Evolutionary conservation across 2,888 invertebrate species (phyloP).

Genomic region (Eumacrocentrus americanus): DNA sequence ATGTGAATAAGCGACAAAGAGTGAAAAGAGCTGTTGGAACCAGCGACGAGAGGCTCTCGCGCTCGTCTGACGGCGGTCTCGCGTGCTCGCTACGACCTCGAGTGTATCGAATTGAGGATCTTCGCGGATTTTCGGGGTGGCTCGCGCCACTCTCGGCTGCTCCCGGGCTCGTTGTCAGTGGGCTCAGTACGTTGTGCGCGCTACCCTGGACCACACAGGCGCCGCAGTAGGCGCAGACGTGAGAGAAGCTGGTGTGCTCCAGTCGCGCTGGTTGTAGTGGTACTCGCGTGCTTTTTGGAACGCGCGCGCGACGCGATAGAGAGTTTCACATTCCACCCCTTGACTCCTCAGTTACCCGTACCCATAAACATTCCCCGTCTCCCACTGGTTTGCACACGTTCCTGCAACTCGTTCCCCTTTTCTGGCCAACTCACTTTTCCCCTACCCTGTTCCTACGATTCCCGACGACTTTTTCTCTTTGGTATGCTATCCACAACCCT

Average conservation of each 20-base stretch:
- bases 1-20: not conserved
- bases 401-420: slow-evolving; percentile 24
- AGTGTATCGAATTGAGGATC: slow-evolving; percentile 56
- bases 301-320: slow-evolving; percentile 18
- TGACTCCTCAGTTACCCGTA: not conserved
- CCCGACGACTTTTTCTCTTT: slow-evolving; percentile 31
- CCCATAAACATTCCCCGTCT: slow-evolving; percentile 14
- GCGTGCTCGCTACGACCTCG: slow-evolving; percentile 46
- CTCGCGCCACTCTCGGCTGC: slow-evolving; percentile 43
- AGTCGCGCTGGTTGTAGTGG: slow-evolving; percentile 15
- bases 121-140: slow-evolving; percentile 55
- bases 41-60: slow-evolving; percentile 12
- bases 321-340: slow-evolving; percentile 4
- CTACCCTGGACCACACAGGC: slow-evolving; percentile 55
- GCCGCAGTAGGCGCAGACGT: slow-evolving; percentile 34
- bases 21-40: not conserved
- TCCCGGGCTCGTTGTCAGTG: slow-evolving; percentile 49
- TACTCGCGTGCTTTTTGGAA: slow-evolving; percentile 23
- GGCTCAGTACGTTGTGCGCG: slow-evolving; percentile 52
- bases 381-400: slow-evolving; percentile 29
- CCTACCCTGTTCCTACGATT: slow-evolving; percentile 29
- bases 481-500: slow-evolving; percentile 27
- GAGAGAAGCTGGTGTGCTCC: not conserved
- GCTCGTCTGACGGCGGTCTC: slow-evolving; percentile 34
- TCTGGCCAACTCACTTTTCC: slow-evolving; percentile 29